These are phyloP conservation scores for Bathynomus jamesi DNA, from an alignment of 1,140 invertebrate species.

Conservation along the genomic window DNA sequence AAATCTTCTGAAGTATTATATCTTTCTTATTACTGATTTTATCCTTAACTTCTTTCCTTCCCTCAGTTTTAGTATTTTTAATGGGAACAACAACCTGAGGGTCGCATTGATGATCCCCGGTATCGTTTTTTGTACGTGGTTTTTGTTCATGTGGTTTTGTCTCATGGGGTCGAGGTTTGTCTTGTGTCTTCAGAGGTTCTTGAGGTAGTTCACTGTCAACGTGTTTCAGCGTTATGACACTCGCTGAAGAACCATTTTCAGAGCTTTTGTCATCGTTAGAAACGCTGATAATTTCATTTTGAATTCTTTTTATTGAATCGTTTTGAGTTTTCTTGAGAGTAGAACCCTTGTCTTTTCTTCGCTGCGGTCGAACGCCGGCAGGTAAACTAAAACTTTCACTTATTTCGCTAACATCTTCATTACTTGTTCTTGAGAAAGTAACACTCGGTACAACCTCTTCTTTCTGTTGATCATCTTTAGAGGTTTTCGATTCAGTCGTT, in stretches of 20 bases:
- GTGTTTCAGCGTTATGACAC: not conserved
- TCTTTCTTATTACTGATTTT: not conserved
- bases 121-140: conserved; percentile 6
- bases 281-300: not conserved
- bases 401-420: not conserved
- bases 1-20: not conserved
- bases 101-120: conserved; percentile 11
- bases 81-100: conserved; percentile 21
- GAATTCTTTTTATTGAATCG: not conserved
- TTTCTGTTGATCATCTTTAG: not conserved
- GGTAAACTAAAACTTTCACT: not conserved
- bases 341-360: not conserved
- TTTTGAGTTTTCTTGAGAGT: no score
- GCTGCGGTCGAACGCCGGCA: not conserved
- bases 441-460: not conserved
- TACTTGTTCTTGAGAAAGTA: not conserved
- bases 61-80: conserved; percentile 3
- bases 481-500: not conserved
- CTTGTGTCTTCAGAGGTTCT: not conserved
- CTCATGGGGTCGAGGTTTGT: not conserved
- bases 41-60: not conserved
- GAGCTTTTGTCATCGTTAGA: not conserved
- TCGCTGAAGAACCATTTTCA: not conserved
- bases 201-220: not conserved
- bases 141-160: conserved; percentile 3